phyloP scores from a whole-genome alignment of 2,113 vertebrate species.

The Oncorhynchus keta region DNA sequence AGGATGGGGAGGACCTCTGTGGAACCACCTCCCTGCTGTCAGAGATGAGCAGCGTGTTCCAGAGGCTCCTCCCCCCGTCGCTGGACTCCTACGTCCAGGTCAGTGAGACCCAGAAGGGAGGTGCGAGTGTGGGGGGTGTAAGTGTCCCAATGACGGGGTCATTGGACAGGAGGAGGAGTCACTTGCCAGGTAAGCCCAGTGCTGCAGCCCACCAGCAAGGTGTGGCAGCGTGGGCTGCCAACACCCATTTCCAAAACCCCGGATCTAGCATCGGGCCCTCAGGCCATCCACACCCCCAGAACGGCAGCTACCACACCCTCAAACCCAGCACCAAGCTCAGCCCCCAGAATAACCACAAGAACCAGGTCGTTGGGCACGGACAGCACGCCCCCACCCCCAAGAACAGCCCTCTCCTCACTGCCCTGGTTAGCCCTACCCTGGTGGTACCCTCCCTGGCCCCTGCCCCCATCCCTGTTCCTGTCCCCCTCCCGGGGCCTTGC shows the following conservation, averaged over 20 bases:
- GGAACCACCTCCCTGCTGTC: constrained; percentile 86
- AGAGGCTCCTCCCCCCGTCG: constrained; percentile 87
- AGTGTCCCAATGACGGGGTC: constrained; percentile 73
- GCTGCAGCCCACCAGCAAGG: constrained; percentile 83
- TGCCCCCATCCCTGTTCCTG: background rate
- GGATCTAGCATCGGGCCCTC: constrained; percentile 76
- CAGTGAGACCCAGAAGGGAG: constrained; percentile 77
- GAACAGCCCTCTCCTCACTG: constrained; percentile 49
- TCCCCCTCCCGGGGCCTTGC: constrained; percentile 63
- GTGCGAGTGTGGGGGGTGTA: constrained; percentile 59
- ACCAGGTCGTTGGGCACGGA: constrained; percentile 28
- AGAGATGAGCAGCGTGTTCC: constrained; percentile 96
- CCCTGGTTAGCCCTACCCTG: constrained; percentile 56
- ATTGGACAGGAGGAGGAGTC: constrained; percentile 86
- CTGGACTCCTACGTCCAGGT: constrained; percentile 83
- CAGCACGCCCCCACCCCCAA: constrained; percentile 38
- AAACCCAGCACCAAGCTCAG: constrained; percentile 69
- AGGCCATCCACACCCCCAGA: constrained; percentile 70
- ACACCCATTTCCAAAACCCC: constrained; percentile 94
- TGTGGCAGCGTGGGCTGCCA: constrained; percentile 94
- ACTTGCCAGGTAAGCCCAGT: constrained; percentile 81
- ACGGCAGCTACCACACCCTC: constrained; percentile 66
- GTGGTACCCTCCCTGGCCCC: constrained; percentile 38
- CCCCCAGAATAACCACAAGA: constrained; percentile 65
- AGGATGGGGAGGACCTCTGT: constrained; percentile 67